These are phyloP conservation scores for Chlorops oryzae DNA, from an alignment of 1,140 invertebrate species.

Conservation along the genomic window DNA sequence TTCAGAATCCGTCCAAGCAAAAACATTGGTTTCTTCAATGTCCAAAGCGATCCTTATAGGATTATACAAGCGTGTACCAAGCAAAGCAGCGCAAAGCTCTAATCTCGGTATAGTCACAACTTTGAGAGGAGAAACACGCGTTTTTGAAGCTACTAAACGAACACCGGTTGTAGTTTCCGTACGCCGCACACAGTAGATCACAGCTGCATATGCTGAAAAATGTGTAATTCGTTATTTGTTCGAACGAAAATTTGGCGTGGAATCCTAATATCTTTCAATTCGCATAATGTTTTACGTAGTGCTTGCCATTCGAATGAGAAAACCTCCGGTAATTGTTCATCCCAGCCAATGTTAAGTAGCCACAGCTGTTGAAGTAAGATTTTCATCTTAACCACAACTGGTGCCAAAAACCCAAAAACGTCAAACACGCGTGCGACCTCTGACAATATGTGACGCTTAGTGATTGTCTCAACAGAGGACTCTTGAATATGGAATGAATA, in stretches of 20 bases:
- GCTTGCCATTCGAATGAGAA: too few relatives aligned
- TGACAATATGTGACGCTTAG: background rate
- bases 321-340: background rate
- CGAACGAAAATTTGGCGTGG: too few relatives aligned
- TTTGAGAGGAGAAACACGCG: constrained; percentile 18
- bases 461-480: background rate
- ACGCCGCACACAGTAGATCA: background rate
- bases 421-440: constrained; percentile 3
- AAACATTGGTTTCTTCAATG: constrained; percentile 14
- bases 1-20: constrained; percentile 35
- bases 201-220: constrained; percentile 1
- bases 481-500: background rate
- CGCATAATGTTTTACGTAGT: too few relatives aligned
- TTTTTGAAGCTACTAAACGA: constrained; percentile 16
- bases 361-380: constrained; percentile 8
- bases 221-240: too few relatives aligned
- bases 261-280: too few relatives aligned
- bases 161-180: background rate
- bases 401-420: background rate
- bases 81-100: constrained; percentile 13
- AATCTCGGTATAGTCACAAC: constrained; percentile 16
- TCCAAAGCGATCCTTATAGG: background rate
- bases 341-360: constrained; percentile 17
- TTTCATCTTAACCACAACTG: constrained; percentile 2
- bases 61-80: constrained; percentile 2